These are phyloP conservation scores for Ormyrus pomaceus DNA, from an alignment of 2,888 invertebrate species.

Conservation along the genomic window DNA sequence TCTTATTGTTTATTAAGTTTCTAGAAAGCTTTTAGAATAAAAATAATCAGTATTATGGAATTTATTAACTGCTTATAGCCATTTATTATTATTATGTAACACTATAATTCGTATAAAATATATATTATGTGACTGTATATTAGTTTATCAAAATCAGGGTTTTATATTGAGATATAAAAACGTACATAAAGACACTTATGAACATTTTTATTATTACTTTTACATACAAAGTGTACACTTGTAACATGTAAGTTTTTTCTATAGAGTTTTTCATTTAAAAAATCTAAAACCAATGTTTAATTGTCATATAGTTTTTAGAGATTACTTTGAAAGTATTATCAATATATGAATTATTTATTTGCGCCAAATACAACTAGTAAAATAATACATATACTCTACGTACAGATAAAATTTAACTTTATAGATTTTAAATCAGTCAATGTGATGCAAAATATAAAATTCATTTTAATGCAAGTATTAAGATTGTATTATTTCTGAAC, in stretches of 20 bases:
- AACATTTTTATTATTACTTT: conserved; percentile 15
- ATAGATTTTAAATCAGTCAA: not conserved
- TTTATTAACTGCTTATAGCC: conserved; percentile 13
- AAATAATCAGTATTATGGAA: conserved; percentile 35
- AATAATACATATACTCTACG: not conserved
- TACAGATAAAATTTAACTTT: conserved; percentile 1
- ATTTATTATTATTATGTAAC: conserved; percentile 1
- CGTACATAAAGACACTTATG: not conserved
- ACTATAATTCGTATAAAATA: not conserved
- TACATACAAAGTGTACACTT: not conserved
- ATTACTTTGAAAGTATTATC: too few species aligned
- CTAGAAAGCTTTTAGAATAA: not conserved
- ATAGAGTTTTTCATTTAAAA: conserved; percentile 6
- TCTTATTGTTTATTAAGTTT: not conserved
- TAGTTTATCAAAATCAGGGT: conserved; percentile 17
- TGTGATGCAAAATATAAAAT: too few species aligned
- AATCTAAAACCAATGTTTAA: not conserved
- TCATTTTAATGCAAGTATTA: too few species aligned
- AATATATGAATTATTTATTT: too few species aligned
- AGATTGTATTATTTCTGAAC: too few species aligned
- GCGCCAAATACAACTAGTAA: not conserved
- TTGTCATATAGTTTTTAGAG: conserved; percentile 14
- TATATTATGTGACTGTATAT: conserved; percentile 10
- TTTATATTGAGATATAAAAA: conserved; percentile 29
- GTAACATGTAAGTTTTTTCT: conserved; percentile 16